Conservation (phyloP, 2,797 vertebrate genomes). For the Ctenosaura bakeri region DNA sequence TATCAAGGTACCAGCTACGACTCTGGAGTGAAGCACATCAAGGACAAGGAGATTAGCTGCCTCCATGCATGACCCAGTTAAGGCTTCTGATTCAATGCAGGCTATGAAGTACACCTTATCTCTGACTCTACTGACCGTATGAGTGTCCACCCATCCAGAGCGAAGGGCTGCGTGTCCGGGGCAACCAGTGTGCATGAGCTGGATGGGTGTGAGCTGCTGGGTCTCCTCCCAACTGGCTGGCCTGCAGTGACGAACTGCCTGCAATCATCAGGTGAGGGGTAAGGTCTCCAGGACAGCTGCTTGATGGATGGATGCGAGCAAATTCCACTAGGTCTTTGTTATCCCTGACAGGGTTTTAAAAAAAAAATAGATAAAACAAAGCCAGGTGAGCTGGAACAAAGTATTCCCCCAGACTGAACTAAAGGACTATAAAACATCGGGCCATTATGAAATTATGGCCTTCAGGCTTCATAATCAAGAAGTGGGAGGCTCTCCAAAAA, state of each 20-base stretch:
- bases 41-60: not conserved
- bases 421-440: not conserved
- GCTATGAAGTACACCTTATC: not conserved
- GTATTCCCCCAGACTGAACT: not conserved
- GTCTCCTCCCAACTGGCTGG: conserved; percentile 89
- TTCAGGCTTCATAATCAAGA: not conserved
- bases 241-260: conserved; percentile 88
- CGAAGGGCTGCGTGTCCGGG: conserved; percentile 95
- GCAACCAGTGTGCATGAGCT: conserved; percentile 94
- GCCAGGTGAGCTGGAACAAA: not conserved
- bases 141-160: conserved; percentile 98
- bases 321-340: conserved; percentile 96
- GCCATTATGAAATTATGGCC: no score
- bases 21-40: not conserved
- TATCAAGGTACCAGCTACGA: not conserved
- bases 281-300: conserved; percentile 92
- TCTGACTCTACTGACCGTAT: conserved; percentile 84
- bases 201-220: conserved; percentile 89
- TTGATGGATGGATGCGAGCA: conserved; percentile 91
- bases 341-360: conserved; percentile 79
- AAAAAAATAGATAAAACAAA: not conserved
- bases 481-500: not conserved
- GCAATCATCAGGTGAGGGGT: conserved; percentile 93
- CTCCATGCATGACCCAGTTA: no score
- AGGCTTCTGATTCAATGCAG: not conserved